Conservation (phyloP, 2,888 invertebrate species). For the Hydroisotoma schaefferi region DNA sequence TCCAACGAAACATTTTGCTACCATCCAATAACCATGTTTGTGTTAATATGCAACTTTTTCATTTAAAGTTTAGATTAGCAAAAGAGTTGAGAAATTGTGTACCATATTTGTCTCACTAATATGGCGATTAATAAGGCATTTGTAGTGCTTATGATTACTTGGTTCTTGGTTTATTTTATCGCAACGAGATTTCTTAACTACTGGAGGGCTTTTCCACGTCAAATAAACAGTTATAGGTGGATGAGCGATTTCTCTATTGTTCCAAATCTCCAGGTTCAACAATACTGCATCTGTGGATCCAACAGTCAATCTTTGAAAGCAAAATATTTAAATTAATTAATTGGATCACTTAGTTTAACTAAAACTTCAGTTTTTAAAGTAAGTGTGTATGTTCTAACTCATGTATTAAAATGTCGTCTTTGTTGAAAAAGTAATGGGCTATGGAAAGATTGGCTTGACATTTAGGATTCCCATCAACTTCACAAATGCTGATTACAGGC, state of each 20-base stretch:
- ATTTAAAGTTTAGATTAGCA: neutral
- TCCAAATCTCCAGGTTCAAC: conserved; percentile 29
- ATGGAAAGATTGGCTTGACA: conserved; percentile 28
- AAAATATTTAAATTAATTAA: neutral
- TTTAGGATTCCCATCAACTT: conserved; percentile 33
- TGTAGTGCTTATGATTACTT: conserved; percentile 6
- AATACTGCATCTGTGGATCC: conserved; percentile 22
- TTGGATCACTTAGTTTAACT: neutral
- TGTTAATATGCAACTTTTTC: neutral
- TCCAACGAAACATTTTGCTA: conserved; percentile 24
- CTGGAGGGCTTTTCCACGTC: conserved; percentile 24
- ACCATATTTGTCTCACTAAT: conserved; percentile 25
- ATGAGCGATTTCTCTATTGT: conserved; percentile 30
- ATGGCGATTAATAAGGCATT: conserved; percentile 18
- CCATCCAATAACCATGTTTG: neutral
- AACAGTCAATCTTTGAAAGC: conserved; percentile 7
- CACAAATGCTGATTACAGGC: conserved; percentile 29
- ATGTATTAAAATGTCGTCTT: too few relatives aligned
- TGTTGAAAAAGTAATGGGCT: too few relatives aligned
- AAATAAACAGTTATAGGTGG: conserved; percentile 27
- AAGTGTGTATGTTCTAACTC: neutral
- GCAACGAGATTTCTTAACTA: conserved; percentile 21
- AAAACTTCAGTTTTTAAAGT: neutral
- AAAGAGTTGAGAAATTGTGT: neutral
- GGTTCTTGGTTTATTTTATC: neutral